phyloP scores from a whole-genome alignment of 1,140 invertebrate species.

The Drosophila ficusphila region DNA sequence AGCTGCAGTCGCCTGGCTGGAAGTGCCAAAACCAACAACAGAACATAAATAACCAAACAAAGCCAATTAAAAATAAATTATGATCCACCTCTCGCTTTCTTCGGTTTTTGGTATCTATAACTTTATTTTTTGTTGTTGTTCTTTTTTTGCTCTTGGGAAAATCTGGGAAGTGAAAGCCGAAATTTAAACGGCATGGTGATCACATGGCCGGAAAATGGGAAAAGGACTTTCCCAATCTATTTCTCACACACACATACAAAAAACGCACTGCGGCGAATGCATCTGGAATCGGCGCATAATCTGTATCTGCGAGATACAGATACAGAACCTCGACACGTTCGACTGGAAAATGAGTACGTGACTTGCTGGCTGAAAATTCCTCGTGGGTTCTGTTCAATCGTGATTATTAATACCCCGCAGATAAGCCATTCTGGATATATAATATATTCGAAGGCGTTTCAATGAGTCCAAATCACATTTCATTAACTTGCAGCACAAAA shows the following conservation, averaged over 20 bases:
- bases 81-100: conserved; percentile 54
- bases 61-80: conserved; percentile 80
- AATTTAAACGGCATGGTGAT: conserved; percentile 6
- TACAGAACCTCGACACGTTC: conserved; percentile 11
- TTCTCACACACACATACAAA: background rate
- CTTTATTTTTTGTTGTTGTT: background rate
- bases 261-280: background rate
- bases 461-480: no score
- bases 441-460: background rate
- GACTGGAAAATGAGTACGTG: conserved; percentile 10
- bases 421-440: background rate
- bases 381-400: conserved; percentile 1
- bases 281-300: background rate
- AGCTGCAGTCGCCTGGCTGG: conserved; percentile 46
- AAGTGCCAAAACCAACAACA: conserved; percentile 58
- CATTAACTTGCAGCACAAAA: background rate
- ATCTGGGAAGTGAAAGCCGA: background rate
- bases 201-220: conserved; percentile 26
- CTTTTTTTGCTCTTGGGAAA: background rate
- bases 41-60: conserved; percentile 59
- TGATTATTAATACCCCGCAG: background rate
- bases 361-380: background rate
- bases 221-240: conserved; percentile 47
- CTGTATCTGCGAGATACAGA: conserved; percentile 7
- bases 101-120: conserved; percentile 4